Base-by-base conservation (phyloP, 2,113 vertebrate genomes). In the Alligator sinensis region DNA sequence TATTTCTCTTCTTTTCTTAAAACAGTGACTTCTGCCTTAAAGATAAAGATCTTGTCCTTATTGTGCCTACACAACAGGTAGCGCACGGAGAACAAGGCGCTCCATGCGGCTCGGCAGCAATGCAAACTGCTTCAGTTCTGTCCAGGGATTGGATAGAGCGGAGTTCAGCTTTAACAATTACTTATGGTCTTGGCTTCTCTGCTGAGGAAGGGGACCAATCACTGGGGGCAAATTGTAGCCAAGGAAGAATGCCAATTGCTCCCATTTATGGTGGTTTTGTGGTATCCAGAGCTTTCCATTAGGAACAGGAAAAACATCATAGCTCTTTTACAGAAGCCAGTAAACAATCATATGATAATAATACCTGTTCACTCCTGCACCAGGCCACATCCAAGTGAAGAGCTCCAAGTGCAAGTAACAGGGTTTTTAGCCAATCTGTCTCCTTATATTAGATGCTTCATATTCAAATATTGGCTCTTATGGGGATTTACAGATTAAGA, bases 191-290 rank as follows among this genome's bases (percentile, higher is more conserved):
- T 96, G 96, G 90, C 93, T 95, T 59, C 93, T 89, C 77, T 25
- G 85, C 91, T 91, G 78, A 77, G 92, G 82, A 92, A 95, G 91
- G 55, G 34, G 95, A 95, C 96, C 96, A 96, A 94, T 89, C 95
- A 92, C 82, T 84, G 87, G 90, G 92, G 2, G 10, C 93, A 96
- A 92, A 96, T 94, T 94, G 95, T 97, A 96, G 94, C 95, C 77
- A 82, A 57, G 95, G 81, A 93, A 90, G 58, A 58, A 34, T 96
- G 96, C 96, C 96, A 96, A 9, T 87, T 91, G 90, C 94, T 94
- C 83, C 88, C 77, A 96, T 80, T 94, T 94, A 88, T 0, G 0
- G 82, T 81, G 86, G 89, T 95, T 94, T 96, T 80, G n/a, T 93
- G 82, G 89, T 95, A 94, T 82, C 91, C 80, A 10, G 94, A 70